These are phyloP conservation scores for Bostrychus sinensis DNA, from an alignment of 2,113 vertebrate genomes.

Conservation along the genomic window DNA sequence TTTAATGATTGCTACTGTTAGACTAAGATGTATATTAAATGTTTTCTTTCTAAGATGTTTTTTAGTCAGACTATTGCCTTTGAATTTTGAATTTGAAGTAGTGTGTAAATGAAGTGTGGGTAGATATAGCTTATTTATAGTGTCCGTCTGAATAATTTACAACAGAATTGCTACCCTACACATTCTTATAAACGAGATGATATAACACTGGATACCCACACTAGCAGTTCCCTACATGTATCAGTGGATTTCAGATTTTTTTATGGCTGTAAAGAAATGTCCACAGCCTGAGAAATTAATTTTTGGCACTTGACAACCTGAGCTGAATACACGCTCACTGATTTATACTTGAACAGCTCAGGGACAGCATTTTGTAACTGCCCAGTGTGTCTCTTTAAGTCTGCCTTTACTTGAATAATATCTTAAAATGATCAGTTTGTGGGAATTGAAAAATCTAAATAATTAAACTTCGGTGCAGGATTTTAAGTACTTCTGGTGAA, in stretches of 20 bases:
- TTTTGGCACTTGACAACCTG: background rate
- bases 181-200: background rate
- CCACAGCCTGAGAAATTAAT: background rate
- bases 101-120: too few relatives aligned
- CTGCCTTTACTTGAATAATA: too few relatives aligned
- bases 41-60: too few relatives aligned
- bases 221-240: background rate
- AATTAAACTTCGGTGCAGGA: too few relatives aligned
- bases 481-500: too few relatives aligned
- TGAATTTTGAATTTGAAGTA: too few relatives aligned
- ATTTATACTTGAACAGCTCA: background rate
- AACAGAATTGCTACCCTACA: background rate
- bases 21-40: too few relatives aligned
- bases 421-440: too few relatives aligned
- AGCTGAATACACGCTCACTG: background rate
- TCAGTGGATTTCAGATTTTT: background rate
- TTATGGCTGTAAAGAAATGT: conserved; percentile 1
- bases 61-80: too few relatives aligned
- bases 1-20: too few relatives aligned
- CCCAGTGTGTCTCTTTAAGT: background rate
- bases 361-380: background rate
- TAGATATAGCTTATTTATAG: background rate
- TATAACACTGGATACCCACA: background rate
- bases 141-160: background rate
- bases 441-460: too few relatives aligned